Base-by-base conservation (phyloP, 2,888 invertebrate genomes). In the Shargacucullia verbasci region DNA sequence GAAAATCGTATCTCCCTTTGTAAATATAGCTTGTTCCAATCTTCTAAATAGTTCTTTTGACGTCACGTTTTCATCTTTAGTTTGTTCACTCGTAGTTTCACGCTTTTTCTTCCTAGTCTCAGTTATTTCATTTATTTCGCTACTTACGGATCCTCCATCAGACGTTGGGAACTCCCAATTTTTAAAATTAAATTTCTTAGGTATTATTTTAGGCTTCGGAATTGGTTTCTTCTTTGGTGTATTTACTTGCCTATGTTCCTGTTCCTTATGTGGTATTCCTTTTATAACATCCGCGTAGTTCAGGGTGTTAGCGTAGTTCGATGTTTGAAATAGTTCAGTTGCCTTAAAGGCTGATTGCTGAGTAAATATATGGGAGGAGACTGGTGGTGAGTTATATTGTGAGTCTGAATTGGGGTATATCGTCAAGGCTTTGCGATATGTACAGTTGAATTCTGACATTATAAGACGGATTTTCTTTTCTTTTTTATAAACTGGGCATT, bases 371-470 rank as follows among this genome's bases (percentile, higher is more conserved):
- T n/a, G n/a, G n/a, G n/a, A n/a, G n/a, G n/a, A n/a, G n/a, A n/a
- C n/a, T n/a, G n/a, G n/a, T n/a, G 11, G 39, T 6, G 38, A 40
- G 4, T 49, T 34, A n/a, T n/a, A n/a, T n/a, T n/a, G n/a, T n/a
- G n/a, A n/a, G n/a, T n/a, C n/a, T n/a, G n/a, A n/a, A n/a, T n/a
- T n/a, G n/a, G n/a, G n/a, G 33, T 40, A 49, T 15, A 40, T 33
- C 10, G 48, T 49, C 10, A 48, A 9, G 10, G 33, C 48, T n/a
- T 40, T 39, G 2, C 14, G 29, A 20, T 48, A 39, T 6, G 48
- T 48, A 11, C 48, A 48, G 20, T 48, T 39, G 15, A 39, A 48
- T 6, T 48, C 31, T 0, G 31, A 15, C 39, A 39, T 49, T 12
- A 39, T 20, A 11, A 33, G 12, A 0, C 39, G 31, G 10, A 49